Evolutionary conservation across 1,140 invertebrate genomes (phyloP), one percentile per base, ranked within the genome.

Genomic region (Nephila pilipes): DNA sequence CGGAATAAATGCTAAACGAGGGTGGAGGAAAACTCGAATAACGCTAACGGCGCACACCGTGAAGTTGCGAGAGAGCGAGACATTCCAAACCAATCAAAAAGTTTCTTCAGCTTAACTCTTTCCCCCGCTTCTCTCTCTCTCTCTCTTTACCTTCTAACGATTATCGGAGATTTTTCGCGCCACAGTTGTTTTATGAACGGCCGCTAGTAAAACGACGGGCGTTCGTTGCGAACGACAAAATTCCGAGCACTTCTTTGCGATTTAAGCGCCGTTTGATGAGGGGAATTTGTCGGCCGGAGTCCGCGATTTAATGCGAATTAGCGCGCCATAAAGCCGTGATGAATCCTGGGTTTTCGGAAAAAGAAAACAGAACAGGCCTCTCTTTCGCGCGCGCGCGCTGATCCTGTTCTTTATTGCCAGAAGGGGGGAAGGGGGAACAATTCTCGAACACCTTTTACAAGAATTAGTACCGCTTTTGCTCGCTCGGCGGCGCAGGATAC

Each of bases 401-500:
- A 79, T 89, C 87, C 69, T 91, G 89, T 91, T 91, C 89, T 91
- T 91, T 91, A 91, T 91, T 91, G 69, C 88, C 60, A 65, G 80
- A 55, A 55, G 20, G 80, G 79, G 75, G 63, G n/a, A 18, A 29
- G 69, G 25, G n/a, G 36, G 87, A 80, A 91, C 89, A 91, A 65
- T 91, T 91, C 89, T 54, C 57, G 89, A 92, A 85, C 90, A 92
- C 90, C 81, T 85, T 92, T 92, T 92, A 92, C 90, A 85, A 92
- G 90, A 92, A 92, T 92, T 92, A 92, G 90, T 85, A 85, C 90
- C 81, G 58, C 90, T 92, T 92, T 92, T 46, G 83, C 90, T 92
- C 90, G 81, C 90, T 75, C 79, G 63, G 90, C 55, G 90, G 90
- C 90, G 90, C 90, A 83, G 25, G 87, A 79, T 89, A 57, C 87